Conservation (phyloP, 2,797 vertebrate species). For the Vespertilio murinus region DNA sequence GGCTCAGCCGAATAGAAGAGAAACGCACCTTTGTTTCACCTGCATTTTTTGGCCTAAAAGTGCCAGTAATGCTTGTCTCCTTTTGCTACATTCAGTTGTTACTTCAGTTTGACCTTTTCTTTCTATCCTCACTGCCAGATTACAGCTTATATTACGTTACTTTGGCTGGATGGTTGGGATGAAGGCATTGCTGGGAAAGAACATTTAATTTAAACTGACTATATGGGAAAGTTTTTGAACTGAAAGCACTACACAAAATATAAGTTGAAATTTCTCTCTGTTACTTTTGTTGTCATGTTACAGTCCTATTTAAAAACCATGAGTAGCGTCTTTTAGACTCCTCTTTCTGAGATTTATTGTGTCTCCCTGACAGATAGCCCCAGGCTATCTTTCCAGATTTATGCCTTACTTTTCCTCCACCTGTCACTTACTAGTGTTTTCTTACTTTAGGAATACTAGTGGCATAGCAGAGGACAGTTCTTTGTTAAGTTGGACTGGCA, state of each 20-base stretch:
- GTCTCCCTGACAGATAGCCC: neutral
- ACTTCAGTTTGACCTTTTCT: constrained; percentile 37
- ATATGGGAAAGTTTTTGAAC: neutral
- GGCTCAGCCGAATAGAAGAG: neutral
- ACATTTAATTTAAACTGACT: neutral
- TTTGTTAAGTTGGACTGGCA: neutral
- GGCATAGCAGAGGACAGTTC: neutral
- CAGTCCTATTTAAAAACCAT: neutral
- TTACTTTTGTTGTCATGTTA: neutral
- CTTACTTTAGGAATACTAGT: neutral
- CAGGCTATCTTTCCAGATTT: neutral
- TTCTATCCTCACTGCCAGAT: neutral
- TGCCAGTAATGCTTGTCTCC: neutral
- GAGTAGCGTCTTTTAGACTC: neutral
- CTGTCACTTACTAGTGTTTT: neutral
- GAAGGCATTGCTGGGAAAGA: neutral
- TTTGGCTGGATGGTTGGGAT: constrained; percentile 8
- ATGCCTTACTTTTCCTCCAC: neutral
- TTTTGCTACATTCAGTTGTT: neutral
- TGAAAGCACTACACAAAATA: neutral
- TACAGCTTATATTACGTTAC: neutral
- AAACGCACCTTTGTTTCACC: constrained; percentile 1
- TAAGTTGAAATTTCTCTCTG: neutral
- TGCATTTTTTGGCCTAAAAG: neutral
- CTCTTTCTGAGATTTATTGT: neutral